Evolutionary conservation across 2,888 invertebrate species (phyloP), one percentile per base, ranked within the genome.

Genomic region (Leistus spinibarbis): DNA sequence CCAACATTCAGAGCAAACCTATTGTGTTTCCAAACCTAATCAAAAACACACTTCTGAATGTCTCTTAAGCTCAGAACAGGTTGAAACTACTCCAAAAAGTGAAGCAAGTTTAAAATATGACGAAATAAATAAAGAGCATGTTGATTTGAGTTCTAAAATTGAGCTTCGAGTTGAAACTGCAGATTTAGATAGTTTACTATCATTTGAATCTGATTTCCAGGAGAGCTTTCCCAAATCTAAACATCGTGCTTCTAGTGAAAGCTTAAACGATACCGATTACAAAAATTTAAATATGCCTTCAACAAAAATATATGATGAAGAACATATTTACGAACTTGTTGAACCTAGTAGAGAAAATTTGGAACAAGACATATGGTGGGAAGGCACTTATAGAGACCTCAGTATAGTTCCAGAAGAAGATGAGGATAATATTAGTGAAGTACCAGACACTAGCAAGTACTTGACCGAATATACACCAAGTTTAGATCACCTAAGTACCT

Each of bases 391-490:
- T 76, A 78, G 85, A 64, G 85, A 86, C 79, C 80, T 86, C n/a
- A 85, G 85, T 76, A 81, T 85, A 54, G 85, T 86, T n/a, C 85
- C 84, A 0, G 85, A 86, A 77, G 85, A 86, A 80, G 85, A 85
- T 76, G 86, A 86, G 77, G 85, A 86, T 77, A 82, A 81, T 77
- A 69, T 80, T 5, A 84, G 83, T 76, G 77, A 82, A 65, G 76
- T 83, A 20, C 81, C 23, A 20, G 24, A 23, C 17, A 7, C 64
- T 0, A 64, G 23, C 10, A 64, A 64, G 5, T 64, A 64, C 10
- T 17, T 23, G 13, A 40, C 40, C 1, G 40, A 40, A 10, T 64
- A 53, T 62, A 60, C 19, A 19, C 9, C 13, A n/a, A 56, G 56
- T 57, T 16, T 19, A 20, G 40, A 27, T 19, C 40, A 27, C 16